Base-by-base conservation (phyloP, 2,888 invertebrate genomes). In the Eristalis tenax region DNA sequence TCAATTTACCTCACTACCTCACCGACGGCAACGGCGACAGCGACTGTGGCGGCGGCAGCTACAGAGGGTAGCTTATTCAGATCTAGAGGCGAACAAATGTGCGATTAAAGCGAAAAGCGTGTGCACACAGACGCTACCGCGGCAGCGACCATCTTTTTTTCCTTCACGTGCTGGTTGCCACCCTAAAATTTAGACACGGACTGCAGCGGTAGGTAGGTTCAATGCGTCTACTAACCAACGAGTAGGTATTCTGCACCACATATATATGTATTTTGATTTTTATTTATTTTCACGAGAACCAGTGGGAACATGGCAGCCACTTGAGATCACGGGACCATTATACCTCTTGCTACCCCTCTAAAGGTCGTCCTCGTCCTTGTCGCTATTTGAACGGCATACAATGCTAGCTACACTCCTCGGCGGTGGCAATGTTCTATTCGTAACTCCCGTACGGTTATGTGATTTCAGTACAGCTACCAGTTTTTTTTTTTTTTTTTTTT, bases 291-390 rank as follows among this genome's bases (percentile, higher is more conserved):
- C 50, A 74, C 23, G 59, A 65, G 56, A 64, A 73, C 63, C 74
- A 77, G 64, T 64, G 74, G 77, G 82, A 74, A 73, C 26, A 66
- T 81, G 56, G 74, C 77, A 85, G 81, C 85, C 85, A 86, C 85
- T 86, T 86, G 85, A 86, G 78, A 82, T 82, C 77, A 74, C 78
- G 61, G 59, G 57, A 50, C 73, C 18, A 74, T 77, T 74, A 69
- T 74, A 68, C 61, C 43, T 56, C 38, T 38, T 23, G 32, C 57
- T 38, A 26, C 40, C 63, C 76, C 71, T 56, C 71, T 63, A n/a
- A 50, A 50, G 68, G 63, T 82, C 78, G 85, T 74, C 76, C 75
- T 70, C 50, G 50, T 50, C 50, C 50, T 18, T 50, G 50, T 50
- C 50, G 69, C 56, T 65, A 70, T 83, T 74, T 43, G 63, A 76